A percentile compares a stretch with the other conserved stretches of the same genome.
Conservation (phyloP, 1,140 invertebrate genomes). For the Hypsibius dujardini region DNA sequence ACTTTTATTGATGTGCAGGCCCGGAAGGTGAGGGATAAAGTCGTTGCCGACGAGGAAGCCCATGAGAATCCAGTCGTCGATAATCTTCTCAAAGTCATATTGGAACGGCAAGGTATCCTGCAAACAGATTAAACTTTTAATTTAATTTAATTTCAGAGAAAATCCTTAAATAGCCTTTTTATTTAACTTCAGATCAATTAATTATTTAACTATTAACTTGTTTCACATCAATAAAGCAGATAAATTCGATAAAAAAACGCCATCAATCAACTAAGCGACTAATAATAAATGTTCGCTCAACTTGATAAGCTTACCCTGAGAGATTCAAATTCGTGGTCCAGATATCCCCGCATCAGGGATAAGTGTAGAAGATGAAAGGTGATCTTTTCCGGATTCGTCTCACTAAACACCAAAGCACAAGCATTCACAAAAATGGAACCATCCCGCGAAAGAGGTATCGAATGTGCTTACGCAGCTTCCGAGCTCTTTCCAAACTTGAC, state of each 20-base stretch:
- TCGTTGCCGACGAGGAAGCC: slow-evolving; percentile 91
- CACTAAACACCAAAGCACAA: no score
- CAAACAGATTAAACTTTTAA: no score
- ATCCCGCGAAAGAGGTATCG: no score
- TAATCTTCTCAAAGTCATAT: slow-evolving; percentile 61
- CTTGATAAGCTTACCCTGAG: slow-evolving; percentile 35
- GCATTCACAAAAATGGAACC: no score
- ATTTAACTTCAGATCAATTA: no score
- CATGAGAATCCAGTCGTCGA: slow-evolving; percentile 68
- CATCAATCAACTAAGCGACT: no score
- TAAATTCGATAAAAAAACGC: no score
- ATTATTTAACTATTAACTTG: no score
- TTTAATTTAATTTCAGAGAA: slow-evolving; percentile 36
- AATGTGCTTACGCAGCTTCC: slow-evolving; percentile 15
- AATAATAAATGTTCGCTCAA: no score
- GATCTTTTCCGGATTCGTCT: slow-evolving; percentile 57
- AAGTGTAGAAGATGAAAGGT: slow-evolving; percentile 82
- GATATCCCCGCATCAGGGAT: slow-evolving; percentile 72
- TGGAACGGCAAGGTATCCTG: no score
- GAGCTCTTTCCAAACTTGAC: slow-evolving; percentile 37
- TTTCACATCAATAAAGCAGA: no score
- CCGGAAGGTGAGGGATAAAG: slow-evolving; percentile 82
- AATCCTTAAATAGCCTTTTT: slow-evolving; percentile 3
- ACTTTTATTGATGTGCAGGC: slow-evolving; percentile 76
- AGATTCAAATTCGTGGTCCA: slow-evolving; percentile 69